These are phyloP conservation scores for Gavia stellata DNA, from an alignment of 2,113 vertebrate genomes.

Conservation along the genomic window DNA sequence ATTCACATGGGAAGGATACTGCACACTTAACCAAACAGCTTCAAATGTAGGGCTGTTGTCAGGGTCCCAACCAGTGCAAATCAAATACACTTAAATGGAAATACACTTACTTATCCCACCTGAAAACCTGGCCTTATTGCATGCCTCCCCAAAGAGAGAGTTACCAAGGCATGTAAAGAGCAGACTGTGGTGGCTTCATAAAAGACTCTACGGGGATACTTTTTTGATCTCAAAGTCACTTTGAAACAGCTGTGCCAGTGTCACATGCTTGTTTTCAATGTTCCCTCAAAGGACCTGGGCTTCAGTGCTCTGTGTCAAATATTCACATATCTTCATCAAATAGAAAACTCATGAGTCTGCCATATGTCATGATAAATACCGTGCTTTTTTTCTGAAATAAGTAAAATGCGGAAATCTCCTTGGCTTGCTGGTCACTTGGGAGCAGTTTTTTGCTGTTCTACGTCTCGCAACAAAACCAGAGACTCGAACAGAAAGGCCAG, in stretches of 20 bases:
- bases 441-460: not conserved
- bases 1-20: not conserved
- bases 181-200: not conserved
- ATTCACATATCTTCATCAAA: not conserved
- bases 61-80: not conserved
- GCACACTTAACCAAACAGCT: not conserved
- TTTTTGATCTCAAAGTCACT: not conserved
- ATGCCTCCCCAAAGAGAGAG: not conserved
- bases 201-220: not conserved
- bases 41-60: not conserved
- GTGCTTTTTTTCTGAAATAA: not conserved
- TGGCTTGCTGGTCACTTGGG: not conserved
- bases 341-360: not conserved
- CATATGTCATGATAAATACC: not conserved
- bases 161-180: not conserved
- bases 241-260: slow-evolving; percentile 1
- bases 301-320: not conserved
- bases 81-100: not conserved
- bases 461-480: not conserved
- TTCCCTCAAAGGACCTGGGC: not conserved
- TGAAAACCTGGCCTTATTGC: not conserved
- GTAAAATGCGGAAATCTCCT: not conserved
- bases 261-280: not conserved
- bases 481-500: not conserved
- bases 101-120: not conserved